Conservation (phyloP, 2,113 vertebrate genomes). For the Psephotus haematonotus region DNA sequence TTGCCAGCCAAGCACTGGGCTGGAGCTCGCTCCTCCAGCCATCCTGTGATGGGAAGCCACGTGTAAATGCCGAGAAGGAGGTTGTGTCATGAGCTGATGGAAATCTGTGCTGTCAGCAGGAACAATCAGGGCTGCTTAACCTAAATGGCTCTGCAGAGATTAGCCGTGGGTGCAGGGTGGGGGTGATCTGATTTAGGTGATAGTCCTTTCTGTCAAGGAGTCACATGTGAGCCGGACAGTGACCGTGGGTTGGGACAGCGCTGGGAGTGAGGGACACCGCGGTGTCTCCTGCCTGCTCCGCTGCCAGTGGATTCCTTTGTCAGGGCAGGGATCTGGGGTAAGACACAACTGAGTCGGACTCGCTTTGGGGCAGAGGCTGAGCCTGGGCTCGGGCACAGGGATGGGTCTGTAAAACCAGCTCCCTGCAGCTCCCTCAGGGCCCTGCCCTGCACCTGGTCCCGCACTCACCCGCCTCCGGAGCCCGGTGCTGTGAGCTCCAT, state of each 20-base stretch:
- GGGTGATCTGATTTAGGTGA: neutral
- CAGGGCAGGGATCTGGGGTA: neutral
- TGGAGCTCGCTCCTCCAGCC: neutral
- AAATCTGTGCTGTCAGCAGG: slow-evolving; percentile 59
- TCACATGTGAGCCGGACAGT: neutral
- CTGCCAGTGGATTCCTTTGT: neutral
- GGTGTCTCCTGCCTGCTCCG: neutral
- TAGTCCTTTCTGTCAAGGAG: slow-evolving; percentile 16
- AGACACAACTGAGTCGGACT: neutral
- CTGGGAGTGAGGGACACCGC: neutral
- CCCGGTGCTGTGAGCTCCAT: too few relatives aligned
- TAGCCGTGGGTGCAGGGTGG: neutral
- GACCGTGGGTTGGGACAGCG: neutral
- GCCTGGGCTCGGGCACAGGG: neutral
- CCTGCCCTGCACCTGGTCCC: too few relatives aligned
- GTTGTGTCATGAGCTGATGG: slow-evolving; percentile 22
- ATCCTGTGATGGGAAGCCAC: neutral
- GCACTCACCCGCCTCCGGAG: neutral
- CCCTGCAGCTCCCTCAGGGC: too few relatives aligned
- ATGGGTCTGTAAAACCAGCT: neutral
- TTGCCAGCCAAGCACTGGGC: neutral
- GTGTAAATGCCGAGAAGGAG: neutral
- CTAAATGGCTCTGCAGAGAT: slow-evolving; percentile 29
- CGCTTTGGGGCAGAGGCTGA: neutral
- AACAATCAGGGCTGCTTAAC: slow-evolving; percentile 32